Percentiles rank a stretch among this genome's conserved stretches.
phyloP scores from a whole-genome alignment of 2,113 vertebrate genomes.

The Rhinoderma darwinii region DNA sequence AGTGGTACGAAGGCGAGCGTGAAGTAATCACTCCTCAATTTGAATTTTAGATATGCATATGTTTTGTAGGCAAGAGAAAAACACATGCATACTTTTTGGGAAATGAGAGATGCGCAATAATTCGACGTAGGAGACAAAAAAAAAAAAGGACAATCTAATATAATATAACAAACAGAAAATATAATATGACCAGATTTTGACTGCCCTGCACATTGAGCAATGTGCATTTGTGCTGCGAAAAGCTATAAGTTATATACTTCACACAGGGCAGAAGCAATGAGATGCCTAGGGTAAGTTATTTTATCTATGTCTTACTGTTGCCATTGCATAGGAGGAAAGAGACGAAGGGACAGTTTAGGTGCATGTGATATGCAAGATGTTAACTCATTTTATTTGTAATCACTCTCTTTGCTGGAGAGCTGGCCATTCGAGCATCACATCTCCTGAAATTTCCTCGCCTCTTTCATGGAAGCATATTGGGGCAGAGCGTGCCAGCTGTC shows the following conservation, averaged over 20 bases:
- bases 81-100: slow-evolving; percentile 1
- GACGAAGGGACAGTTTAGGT: slow-evolving; percentile 56
- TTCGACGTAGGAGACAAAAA: slow-evolving; percentile 3
- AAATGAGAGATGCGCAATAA: slow-evolving; percentile 20
- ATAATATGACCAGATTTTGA: background rate
- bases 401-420: slow-evolving; percentile 87
- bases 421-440: slow-evolving; percentile 87
- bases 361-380: slow-evolving; percentile 83
- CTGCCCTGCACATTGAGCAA: slow-evolving; percentile 9
- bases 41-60: slow-evolving; percentile 80
- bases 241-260: background rate
- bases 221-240: background rate
- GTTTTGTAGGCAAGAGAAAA: slow-evolving; percentile 55
- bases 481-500: slow-evolving; percentile 98
- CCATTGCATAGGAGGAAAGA: background rate
- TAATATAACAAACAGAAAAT: background rate
- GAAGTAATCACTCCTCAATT: slow-evolving; percentile 72
- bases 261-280: background rate
- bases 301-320: slow-evolving; percentile 52
- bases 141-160: slow-evolving; percentile 19
- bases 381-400: slow-evolving; percentile 92
- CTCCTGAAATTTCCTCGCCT: slow-evolving; percentile 97
- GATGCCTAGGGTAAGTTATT: slow-evolving; percentile 41
- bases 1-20: slow-evolving; percentile 73
- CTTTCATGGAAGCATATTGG: slow-evolving; percentile 99